A percentile compares a stretch with the other conserved stretches of the same genome.
Conservation (phyloP, 2,113 vertebrate genomes). For the Rhabdornis inornatus region DNA sequence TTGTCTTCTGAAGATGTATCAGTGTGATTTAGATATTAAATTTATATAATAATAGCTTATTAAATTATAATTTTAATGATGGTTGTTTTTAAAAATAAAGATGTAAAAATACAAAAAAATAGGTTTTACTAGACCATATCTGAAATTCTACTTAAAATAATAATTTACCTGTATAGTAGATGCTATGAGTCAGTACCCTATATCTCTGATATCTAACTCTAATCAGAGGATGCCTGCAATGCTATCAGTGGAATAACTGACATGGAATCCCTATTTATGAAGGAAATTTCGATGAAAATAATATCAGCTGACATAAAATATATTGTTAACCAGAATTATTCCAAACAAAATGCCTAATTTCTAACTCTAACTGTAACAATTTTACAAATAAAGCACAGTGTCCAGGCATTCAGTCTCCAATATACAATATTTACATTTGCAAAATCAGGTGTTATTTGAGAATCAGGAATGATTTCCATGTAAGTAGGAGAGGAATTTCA, state of each 20-base stretch:
- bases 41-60: neutral
- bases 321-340: neutral
- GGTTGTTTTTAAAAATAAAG: neutral
- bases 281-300: neutral
- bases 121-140: neutral
- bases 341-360: neutral
- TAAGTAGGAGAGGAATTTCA: conserved; percentile 27
- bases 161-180: neutral
- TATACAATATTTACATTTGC: neutral
- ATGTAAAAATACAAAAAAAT: neutral
- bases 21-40: neutral
- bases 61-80: neutral
- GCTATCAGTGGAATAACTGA: neutral
- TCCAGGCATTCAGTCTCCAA: neutral
- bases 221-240: neutral
- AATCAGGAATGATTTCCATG: neutral
- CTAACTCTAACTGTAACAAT: neutral
- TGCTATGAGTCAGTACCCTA: neutral
- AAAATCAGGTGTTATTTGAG: conserved; percentile 9
- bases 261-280: neutral
- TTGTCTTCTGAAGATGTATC: neutral
- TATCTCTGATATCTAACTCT: neutral
- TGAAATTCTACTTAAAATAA: neutral
- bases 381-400: neutral
- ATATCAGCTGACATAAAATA: neutral